These are phyloP conservation scores for Liparis tanakae DNA, from an alignment of 2,797 vertebrate genomes.

Conservation along the genomic window DNA sequence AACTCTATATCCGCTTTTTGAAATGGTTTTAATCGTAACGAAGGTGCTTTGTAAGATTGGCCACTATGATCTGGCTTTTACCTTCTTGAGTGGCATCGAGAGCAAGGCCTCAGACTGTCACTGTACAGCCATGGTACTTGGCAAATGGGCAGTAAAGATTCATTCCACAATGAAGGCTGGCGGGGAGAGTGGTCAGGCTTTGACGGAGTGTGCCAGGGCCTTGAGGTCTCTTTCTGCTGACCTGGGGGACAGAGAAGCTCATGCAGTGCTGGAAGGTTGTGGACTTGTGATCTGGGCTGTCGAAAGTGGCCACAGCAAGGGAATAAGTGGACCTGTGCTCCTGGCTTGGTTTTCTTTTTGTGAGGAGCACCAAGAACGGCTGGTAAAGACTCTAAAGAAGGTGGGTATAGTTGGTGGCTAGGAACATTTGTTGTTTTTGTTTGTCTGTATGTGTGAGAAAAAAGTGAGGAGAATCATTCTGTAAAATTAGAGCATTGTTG, in stretches of 20 bases:
- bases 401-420: slow-evolving; percentile 69
- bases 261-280: slow-evolving; percentile 84
- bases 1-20: slow-evolving; percentile 67
- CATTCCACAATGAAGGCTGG: slow-evolving; percentile 52
- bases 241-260: slow-evolving; percentile 50
- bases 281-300: slow-evolving; percentile 83
- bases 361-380: slow-evolving; percentile 77
- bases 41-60: slow-evolving; percentile 82
- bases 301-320: slow-evolving; percentile 65
- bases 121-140: slow-evolving; percentile 65
- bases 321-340: slow-evolving; percentile 66
- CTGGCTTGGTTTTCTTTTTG: slow-evolving; percentile 83
- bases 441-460: background rate
- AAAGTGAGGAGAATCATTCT: background rate
- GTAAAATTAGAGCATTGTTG: background rate
- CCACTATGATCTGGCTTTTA: slow-evolving; percentile 63
- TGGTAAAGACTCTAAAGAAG: slow-evolving; percentile 73
- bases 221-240: slow-evolving; percentile 65
- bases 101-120: slow-evolving; percentile 48
- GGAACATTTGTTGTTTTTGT: background rate
- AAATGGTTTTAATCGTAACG: slow-evolving; percentile 79
- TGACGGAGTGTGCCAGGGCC: slow-evolving; percentile 76
- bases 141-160: slow-evolving; percentile 77
- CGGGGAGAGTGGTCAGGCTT: slow-evolving; percentile 44
- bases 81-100: slow-evolving; percentile 59